phyloP scores from a whole-genome alignment of 1,140 invertebrate species.

The Drosophila baimaii region DNA sequence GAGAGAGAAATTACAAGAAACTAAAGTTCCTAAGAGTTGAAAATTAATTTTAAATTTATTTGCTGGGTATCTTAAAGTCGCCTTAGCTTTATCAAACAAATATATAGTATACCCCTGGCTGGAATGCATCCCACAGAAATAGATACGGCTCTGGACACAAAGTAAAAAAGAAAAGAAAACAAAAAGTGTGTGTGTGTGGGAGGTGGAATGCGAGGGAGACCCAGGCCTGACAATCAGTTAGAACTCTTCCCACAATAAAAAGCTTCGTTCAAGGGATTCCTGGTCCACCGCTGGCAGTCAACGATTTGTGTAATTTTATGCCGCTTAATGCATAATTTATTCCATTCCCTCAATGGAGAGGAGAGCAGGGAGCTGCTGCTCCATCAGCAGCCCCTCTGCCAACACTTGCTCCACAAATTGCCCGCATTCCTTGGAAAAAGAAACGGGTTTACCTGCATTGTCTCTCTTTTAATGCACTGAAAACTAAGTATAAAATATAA shows the following conservation, averaged over 20 bases:
- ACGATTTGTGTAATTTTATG: conserved; percentile 72
- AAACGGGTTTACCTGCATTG: conserved; percentile 71
- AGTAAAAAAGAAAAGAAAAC: conserved; percentile 5
- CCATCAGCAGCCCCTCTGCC: not conserved
- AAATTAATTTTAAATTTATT: no score
- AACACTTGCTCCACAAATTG: conserved; percentile 58
- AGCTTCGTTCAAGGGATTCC: conserved; percentile 19
- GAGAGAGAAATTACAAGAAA: no score
- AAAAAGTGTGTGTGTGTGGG: conserved; percentile 8
- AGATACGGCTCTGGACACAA: conserved; percentile 13
- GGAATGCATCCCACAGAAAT: conserved; percentile 51
- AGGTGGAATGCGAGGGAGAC: conserved; percentile 4
- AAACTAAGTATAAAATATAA: not conserved
- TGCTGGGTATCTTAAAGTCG: not conserved
- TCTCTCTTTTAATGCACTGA: conserved; percentile 14
- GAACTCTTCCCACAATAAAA: conserved; percentile 74
- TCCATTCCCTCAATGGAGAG: conserved; percentile 64
- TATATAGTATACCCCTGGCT: not conserved
- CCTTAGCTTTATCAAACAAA: not conserved
- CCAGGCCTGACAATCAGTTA: conserved; percentile 49
- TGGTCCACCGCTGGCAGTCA: conserved; percentile 48
- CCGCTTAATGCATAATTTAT: conserved; percentile 79
- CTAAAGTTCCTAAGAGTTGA: no score
- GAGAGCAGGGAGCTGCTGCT: conserved; percentile 12
- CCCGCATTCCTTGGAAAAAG: conserved; percentile 67